Percentiles rank a stretch among this genome's conserved stretches.
Conservation (phyloP, 2,113 vertebrate genomes). For the Lucifuga dentata region DNA sequence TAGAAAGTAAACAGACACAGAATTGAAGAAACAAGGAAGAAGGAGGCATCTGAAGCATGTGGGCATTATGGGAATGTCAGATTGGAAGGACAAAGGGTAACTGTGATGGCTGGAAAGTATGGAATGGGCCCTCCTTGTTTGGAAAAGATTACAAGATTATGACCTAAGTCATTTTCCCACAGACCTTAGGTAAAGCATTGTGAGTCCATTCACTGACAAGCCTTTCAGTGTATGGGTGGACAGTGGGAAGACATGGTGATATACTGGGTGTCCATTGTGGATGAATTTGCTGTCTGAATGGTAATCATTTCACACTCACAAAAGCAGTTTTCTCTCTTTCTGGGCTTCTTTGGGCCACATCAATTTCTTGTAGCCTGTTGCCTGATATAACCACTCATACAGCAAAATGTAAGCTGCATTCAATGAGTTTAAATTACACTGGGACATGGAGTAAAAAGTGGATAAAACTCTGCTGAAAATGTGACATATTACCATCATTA, state of each 20-base stretch:
- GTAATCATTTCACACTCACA: constrained; percentile 63
- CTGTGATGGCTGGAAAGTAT: constrained; percentile 84
- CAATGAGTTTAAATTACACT: constrained; percentile 15
- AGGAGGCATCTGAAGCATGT: constrained; percentile 91
- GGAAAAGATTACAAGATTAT: constrained; percentile 77
- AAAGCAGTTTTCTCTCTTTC: constrained; percentile 37
- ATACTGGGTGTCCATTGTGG: constrained; percentile 73
- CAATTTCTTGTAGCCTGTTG: constrained; percentile 17
- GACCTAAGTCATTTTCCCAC: constrained; percentile 86
- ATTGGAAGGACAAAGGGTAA: constrained; percentile 80
- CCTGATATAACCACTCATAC: constrained; percentile 31
- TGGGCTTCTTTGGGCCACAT: constrained; percentile 26
- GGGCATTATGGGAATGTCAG: constrained; percentile 93
- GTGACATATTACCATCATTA: constrained; percentile 76
- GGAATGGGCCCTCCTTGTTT: constrained; percentile 72
- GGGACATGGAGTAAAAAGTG: constrained; percentile 39
- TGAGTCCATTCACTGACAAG: constrained; percentile 78
- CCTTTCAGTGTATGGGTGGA: constrained; percentile 72
- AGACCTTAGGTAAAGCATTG: constrained; percentile 77
- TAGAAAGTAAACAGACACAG: constrained; percentile 95
- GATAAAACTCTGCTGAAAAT: constrained; percentile 59
- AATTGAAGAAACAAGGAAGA: constrained; percentile 99
- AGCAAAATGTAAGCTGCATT: constrained; percentile 35
- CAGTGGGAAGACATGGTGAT: constrained; percentile 74
- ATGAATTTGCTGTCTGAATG: constrained; percentile 64